Percentiles rank a stretch among this genome's conserved stretches.
Conservation (phyloP, 92 coral and sea anemone genomes). For the Parazoanthus atlanticus region DNA sequence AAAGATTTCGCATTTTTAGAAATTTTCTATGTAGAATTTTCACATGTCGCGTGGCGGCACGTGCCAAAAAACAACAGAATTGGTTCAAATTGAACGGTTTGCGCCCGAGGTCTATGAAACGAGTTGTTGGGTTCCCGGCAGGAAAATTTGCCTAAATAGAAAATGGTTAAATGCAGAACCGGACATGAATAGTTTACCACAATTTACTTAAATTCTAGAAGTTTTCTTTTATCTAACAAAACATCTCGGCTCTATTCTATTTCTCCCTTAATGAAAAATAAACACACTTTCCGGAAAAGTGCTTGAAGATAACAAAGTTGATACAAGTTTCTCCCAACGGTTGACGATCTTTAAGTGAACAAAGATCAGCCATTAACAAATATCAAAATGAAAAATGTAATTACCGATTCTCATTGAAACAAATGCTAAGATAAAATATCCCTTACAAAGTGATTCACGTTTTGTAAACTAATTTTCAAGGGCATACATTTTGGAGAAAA, state of each 20-base stretch:
- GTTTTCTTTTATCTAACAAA: constrained; percentile 27
- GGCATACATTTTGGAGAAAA: constrained; percentile 27
- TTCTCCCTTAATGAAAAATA: constrained; percentile 62
- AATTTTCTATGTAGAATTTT: constrained; percentile 22
- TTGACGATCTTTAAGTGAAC: constrained; percentile 34
- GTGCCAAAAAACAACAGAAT: constrained; percentile 60
- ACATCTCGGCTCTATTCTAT: constrained; percentile 33
- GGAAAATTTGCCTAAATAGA: not conserved
- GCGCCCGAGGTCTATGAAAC: constrained; percentile 37
- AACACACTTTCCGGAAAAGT: constrained; percentile 64
- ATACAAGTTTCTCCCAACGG: constrained; percentile 20
- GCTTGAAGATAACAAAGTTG: constrained; percentile 53
- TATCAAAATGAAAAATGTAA: constrained; percentile 21
- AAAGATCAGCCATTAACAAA: constrained; percentile 37
- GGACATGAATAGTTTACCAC: constrained; percentile 49
- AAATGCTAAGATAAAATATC: constrained; percentile 26
- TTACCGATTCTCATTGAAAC: constrained; percentile 38
- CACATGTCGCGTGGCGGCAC: constrained; percentile 75
- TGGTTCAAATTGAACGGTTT: constrained; percentile 33
- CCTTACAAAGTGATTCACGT: constrained; percentile 27
- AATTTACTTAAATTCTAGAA: constrained; percentile 47
- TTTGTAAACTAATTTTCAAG: constrained; percentile 33
- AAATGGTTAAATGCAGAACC: constrained; percentile 2
- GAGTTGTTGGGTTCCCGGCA: not conserved
- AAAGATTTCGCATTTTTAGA: constrained; percentile 43